Base-by-base conservation (phyloP, 2,113 vertebrate genomes). In the Dicentrarchus labrax region DNA sequence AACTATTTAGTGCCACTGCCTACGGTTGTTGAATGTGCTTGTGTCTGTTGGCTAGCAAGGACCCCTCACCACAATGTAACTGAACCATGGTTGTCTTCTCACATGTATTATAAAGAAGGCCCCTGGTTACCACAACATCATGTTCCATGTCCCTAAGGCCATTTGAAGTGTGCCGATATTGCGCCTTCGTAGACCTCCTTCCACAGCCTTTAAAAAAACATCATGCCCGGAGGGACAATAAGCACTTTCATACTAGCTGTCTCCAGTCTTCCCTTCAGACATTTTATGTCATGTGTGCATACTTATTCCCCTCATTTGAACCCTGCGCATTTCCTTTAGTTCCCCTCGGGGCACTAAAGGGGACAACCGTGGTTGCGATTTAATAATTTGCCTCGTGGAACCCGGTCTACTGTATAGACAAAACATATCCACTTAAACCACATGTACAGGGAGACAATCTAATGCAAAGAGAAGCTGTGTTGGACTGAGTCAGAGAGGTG, bases 281-380 rank as follows among this genome's bases (percentile, higher is more conserved):
- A 90, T 86, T 80, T 84, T 59, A 45, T 84, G 80, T 73, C 88
- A 88, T 83, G 75, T 74, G 76, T 72, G 83, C 79, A 90, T 72
- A 81, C 65, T 73, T 65, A 56, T 80, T 92, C 60, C 41, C 50
- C 86, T 88, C 69, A 79, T 89, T 41, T 89, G 64, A 90, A 89
- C 85, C 53, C 30, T 36, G 64, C 5, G 6, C 78, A 30, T 30
- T 30, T 81, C 75, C 75, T 69, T 65, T 59, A 56, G 6, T 36
- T 81, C 48, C 75, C 88, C 77, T 79, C 24, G 9, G 71, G 87
- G 60, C 60, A 53, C 15, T n/a, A 5, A 69, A 48, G 66, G 60
- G 15, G 78, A 67, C 75, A 61, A 24, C 57, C 54, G 30, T 4
- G 8, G n/a, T 2, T 48, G 54, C 47, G 65, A 69, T 83, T 85